Conservation (phyloP, 2,888 invertebrate species). For the Meta bourneti region DNA sequence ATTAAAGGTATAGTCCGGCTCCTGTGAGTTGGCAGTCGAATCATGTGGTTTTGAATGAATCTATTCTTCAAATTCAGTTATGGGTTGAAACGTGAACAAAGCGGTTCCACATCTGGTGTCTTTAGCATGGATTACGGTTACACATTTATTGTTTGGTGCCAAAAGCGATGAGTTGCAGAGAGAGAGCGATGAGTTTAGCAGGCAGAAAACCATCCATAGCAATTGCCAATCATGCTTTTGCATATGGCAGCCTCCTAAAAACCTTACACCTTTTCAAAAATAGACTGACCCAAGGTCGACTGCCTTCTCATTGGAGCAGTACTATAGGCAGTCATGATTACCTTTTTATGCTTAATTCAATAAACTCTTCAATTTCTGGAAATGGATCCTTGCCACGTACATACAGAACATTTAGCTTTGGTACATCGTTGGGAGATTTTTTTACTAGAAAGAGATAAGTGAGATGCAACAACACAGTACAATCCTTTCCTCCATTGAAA, state of each 20-base stretch:
- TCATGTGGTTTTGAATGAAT: too few relatives aligned
- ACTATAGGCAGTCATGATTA: constrained; percentile 77
- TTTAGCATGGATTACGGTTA: too few relatives aligned
- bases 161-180: background rate
- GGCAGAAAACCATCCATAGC: background rate
- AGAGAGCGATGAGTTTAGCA: too few relatives aligned
- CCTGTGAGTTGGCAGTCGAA: too few relatives aligned
- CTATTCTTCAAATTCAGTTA: too few relatives aligned
- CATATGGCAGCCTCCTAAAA: too few relatives aligned
- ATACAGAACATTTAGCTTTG: constrained; percentile 87
- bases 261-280: too few relatives aligned
- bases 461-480: constrained; percentile 93
- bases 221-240: too few relatives aligned
- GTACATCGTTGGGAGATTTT: constrained; percentile 71
- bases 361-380: constrained; percentile 90
- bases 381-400: constrained; percentile 91
- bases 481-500: constrained; percentile 99
- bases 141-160: background rate
- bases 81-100: background rate
- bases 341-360: constrained; percentile 86
- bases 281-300: too few relatives aligned
- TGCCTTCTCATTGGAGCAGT: too few relatives aligned
- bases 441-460: constrained; percentile 82
- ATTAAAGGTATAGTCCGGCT: too few relatives aligned
- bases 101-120: too few relatives aligned